These are phyloP conservation scores for Enteromius fasciolatus DNA, from an alignment of 2,797 vertebrate species.

Conservation along the genomic window DNA sequence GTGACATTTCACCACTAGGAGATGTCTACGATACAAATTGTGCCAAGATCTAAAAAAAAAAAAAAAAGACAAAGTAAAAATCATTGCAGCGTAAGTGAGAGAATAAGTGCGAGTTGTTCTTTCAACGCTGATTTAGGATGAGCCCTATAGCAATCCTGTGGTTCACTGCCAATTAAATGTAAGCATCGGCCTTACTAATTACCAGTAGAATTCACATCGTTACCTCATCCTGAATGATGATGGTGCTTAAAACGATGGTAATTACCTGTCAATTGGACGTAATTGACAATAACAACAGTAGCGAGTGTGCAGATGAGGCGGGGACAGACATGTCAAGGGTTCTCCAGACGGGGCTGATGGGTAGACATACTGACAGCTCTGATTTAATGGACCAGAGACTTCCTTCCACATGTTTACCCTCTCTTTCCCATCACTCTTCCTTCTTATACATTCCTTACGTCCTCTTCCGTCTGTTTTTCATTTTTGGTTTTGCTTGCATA, in stretches of 20 bases:
- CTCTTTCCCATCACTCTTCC: constrained; percentile 8
- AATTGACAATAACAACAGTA: constrained; percentile 69
- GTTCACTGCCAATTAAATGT: constrained; percentile 56
- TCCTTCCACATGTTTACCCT: constrained; percentile 23
- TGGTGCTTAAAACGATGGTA: constrained; percentile 69
- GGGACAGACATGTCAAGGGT: constrained; percentile 47
- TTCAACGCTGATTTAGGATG: constrained; percentile 54
- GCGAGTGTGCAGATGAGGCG: constrained; percentile 33
- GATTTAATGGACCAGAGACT: constrained; percentile 45
- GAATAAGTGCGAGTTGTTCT: constrained; percentile 14
- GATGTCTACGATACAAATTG: constrained; percentile 20
- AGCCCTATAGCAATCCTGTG: constrained; percentile 4
- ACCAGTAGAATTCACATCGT: constrained; percentile 66
- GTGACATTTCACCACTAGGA: constrained; percentile 65
- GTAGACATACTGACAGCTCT: constrained; percentile 51
- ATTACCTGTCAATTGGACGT: constrained; percentile 72
- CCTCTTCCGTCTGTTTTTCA: background rate
- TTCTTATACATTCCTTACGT: background rate
- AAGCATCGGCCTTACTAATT: constrained; percentile 67
- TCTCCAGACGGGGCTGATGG: constrained; percentile 55
- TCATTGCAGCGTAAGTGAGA: background rate
- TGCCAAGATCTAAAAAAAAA: constrained; percentile 1
- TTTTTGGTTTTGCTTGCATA: constrained; percentile 47
- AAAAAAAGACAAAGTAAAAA: background rate
- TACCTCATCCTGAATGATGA: constrained; percentile 69